Percentiles rank a stretch among this genome's conserved stretches.
Evolutionary conservation across 2,888 invertebrate genomes (phyloP).

Genomic region (Apantesis nais): DNA sequence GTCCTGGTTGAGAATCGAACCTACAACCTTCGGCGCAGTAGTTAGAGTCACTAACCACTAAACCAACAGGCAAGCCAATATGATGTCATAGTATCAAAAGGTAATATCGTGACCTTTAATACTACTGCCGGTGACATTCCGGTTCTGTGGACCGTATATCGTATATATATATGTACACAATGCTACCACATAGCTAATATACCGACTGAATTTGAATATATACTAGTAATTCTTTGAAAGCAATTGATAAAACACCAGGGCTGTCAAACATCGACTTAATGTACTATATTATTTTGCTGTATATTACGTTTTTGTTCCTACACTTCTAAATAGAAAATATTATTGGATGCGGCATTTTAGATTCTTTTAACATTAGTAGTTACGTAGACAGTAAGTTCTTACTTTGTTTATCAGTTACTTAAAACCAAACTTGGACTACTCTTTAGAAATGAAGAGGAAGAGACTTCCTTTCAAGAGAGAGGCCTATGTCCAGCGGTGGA

Average conservation of each 20-base stretch:
- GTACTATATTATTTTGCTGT: neutral
- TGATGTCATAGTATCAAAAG: conserved; percentile 16
- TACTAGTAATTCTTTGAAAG: neutral
- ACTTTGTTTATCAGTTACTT: too few species aligned
- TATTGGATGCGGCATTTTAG: too few species aligned
- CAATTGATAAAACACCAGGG: neutral
- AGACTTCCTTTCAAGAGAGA: too few species aligned
- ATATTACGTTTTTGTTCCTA: neutral
- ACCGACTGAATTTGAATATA: neutral
- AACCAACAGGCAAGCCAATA: neutral
- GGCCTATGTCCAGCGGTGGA: too few species aligned
- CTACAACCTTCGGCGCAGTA: neutral
- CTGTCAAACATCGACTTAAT: neutral
- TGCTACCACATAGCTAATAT: neutral
- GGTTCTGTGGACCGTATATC: conserved; percentile 15
- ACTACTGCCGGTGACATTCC: conserved; percentile 13
- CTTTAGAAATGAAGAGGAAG: too few species aligned
- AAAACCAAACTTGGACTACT: too few species aligned
- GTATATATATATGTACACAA: neutral
- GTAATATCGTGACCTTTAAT: conserved; percentile 17
- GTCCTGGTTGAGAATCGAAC: neutral
- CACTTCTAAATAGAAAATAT: too few species aligned
- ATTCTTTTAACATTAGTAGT: too few species aligned
- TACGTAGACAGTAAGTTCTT: too few species aligned
- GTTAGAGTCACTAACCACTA: neutral